Evolutionary conservation across 1,140 invertebrate genomes (phyloP), one percentile per base, ranked within the genome.

Genomic region (Drosophila sucinea): DNA sequence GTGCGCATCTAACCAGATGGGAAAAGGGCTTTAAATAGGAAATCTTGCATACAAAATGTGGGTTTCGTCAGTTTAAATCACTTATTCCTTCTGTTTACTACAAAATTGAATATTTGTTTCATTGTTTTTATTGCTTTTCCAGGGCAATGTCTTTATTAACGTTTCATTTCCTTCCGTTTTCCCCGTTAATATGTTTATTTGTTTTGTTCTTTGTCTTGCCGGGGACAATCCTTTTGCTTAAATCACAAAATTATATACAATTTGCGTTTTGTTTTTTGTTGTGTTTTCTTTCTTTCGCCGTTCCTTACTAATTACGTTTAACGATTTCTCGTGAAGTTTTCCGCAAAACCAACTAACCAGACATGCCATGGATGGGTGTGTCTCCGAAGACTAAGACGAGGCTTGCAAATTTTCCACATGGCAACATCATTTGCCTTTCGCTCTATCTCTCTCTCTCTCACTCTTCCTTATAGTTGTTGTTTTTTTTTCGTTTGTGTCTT

Each of bases 291-390:
- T 17, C n/a, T 7, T 17, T 57, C 23, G 2, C 8, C 56, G 2
- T 25, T 25, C 27, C 38, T 2, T 7, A 64, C 25, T 64, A 70
- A 70, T 57, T 70, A 69, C 17, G 23, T 64, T 56, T 57, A 55
- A 30, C 60, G 54, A 70, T 63, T 70, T 57, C 55, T 61, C 51
- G 66, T 54, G 67, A 61, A 68, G 57, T 33, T 68, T 61, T 51
- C 41, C 38, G 30, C 35, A 25, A 60, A 41, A 27, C 44, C 2
- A 51, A 41, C 25, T 63, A 55, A 32, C n/a, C 60, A 56, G 51
- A 40, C 29, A 40, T 57, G 67, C 29, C 51, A 57, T 27, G 23
- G 40, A 32, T 10, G 29, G 6, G 25, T 64, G 67, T 51, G 60
- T 38, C 35, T 38, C 35, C 11, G 10, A 23, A 51, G 44, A 51